These are phyloP conservation scores for Semnopithecus entellus DNA, from an alignment of 2,113 vertebrate species.

Conservation along the genomic window DNA sequence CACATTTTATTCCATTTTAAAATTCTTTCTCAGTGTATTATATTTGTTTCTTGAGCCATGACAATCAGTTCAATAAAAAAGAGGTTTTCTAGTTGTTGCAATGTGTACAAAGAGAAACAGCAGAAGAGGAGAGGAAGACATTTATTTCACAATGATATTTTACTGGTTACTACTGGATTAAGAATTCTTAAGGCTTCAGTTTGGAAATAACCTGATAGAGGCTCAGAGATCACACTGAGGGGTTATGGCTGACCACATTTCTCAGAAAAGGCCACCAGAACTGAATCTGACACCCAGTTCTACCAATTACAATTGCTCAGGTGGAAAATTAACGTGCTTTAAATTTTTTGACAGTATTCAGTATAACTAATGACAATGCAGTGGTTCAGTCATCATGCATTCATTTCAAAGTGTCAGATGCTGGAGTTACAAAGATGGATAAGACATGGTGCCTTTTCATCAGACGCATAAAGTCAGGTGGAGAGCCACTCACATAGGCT, in stretches of 20 bases:
- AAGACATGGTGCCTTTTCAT: background rate
- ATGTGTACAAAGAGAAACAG: background rate
- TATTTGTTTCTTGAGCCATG: background rate
- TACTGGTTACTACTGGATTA: background rate
- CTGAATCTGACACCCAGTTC: background rate
- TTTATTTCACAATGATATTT: background rate
- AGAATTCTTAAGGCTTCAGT: background rate
- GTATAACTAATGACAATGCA: background rate
- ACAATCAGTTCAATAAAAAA: background rate
- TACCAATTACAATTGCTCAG: background rate
- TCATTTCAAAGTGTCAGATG: background rate
- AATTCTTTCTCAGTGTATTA: background rate
- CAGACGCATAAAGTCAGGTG: background rate
- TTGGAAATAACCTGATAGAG: background rate
- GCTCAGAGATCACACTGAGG: background rate
- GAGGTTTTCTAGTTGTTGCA: background rate
- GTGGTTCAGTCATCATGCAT: background rate
- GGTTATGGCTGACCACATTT: background rate
- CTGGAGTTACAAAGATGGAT: background rate
- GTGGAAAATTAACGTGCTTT: conserved; percentile 11
- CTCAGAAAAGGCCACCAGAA: background rate
- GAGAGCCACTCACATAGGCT: fast-evolving
- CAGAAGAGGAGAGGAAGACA: background rate
- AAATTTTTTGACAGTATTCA: background rate
- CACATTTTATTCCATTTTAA: background rate